Conservation (phyloP, 2,113 vertebrate genomes). For the Trachemys scripta region DNA sequence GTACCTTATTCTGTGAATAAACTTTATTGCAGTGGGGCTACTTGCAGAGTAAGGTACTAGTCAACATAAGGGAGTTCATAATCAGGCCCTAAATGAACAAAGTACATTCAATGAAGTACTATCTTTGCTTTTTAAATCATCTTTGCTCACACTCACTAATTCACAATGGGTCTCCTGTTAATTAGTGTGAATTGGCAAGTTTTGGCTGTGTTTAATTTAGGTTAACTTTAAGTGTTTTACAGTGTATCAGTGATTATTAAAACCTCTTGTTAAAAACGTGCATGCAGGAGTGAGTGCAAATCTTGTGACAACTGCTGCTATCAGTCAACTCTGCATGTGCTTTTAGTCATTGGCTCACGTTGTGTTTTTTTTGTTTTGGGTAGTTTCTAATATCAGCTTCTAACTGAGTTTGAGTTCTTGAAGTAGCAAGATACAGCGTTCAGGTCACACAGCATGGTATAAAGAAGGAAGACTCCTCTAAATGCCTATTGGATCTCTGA, state of each 20-base stretch:
- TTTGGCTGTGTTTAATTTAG: not conserved
- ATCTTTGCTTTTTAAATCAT: not conserved
- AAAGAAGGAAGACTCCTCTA: rapidly evolving
- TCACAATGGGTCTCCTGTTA: not conserved
- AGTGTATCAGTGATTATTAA: not conserved
- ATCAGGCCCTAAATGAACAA: not conserved
- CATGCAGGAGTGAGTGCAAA: not conserved
- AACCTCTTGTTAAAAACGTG: not conserved
- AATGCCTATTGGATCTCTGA: rapidly evolving
- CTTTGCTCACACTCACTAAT: not conserved
- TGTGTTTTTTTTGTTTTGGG: not conserved
- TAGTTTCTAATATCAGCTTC: not conserved
- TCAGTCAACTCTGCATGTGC: rapidly evolving
- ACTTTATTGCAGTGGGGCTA: not conserved
- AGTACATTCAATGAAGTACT: not conserved
- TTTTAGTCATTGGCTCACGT: not conserved
- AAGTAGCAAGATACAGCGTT: not conserved
- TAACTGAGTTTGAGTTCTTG: rapidly evolving
- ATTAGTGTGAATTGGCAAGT: not conserved
- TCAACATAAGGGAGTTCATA: slow-evolving; percentile 1
- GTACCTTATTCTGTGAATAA: not conserved
- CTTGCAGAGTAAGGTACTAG: not conserved
- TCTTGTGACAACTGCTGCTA: rapidly evolving
- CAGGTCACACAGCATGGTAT: rapidly evolving
- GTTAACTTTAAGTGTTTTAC: not conserved